Evolutionary conservation across 2,797 vertebrate species (phyloP).

Genomic region (Nasua narica): DNA sequence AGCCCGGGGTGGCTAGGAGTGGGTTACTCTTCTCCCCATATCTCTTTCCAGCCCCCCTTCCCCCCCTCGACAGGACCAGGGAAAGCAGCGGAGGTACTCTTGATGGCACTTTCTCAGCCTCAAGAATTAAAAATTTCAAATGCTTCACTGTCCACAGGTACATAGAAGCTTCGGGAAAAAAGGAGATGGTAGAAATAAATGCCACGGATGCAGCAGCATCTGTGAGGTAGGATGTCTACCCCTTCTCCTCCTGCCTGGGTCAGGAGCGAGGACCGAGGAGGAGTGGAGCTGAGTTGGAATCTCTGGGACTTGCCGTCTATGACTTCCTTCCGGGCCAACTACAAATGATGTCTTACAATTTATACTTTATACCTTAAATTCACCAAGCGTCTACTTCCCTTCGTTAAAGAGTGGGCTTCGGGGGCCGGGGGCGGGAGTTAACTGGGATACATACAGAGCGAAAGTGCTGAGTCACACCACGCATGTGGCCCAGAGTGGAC

Average conservation of each 20-base stretch:
- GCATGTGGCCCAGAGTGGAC: no score
- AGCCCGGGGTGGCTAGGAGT: not conserved
- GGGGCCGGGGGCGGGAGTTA: no score
- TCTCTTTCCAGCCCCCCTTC: not conserved
- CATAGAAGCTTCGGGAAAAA: not conserved
- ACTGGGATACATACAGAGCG: rapidly evolving
- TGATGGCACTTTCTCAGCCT: not conserved
- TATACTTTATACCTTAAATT: not conserved
- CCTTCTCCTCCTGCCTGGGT: not conserved
- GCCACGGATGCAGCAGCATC: rapidly evolving
- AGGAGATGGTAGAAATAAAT: not conserved
- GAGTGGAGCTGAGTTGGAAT: not conserved
- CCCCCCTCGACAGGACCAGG: not conserved
- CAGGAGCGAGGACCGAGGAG: not conserved
- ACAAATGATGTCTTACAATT: not conserved
- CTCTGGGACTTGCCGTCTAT: not conserved
- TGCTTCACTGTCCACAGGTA: not conserved
- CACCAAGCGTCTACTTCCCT: not conserved
- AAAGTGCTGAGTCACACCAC: rapidly evolving
- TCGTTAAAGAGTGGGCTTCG: not conserved
- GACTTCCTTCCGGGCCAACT: not conserved
- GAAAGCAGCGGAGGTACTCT: not conserved
- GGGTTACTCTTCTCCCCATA: rapidly evolving
- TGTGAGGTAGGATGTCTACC: rapidly evolving
- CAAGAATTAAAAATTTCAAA: not conserved